Conservation (phyloP, 2,888 invertebrate species). For the Clivina fossor region DNA sequence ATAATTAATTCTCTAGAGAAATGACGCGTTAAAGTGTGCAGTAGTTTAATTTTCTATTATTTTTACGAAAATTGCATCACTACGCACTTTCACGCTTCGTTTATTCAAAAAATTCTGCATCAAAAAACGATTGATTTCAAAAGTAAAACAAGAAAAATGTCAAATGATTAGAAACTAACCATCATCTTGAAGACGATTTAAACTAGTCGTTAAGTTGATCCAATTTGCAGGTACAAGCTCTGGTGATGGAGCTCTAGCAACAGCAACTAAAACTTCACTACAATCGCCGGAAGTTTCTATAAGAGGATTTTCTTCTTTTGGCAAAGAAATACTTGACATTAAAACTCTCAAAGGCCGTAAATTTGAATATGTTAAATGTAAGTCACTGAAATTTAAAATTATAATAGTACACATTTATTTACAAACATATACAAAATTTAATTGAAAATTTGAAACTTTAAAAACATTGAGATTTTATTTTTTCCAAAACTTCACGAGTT, state of each 20-base stretch:
- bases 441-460: too few relatives aligned
- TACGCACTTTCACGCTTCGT: too few relatives aligned
- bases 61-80: too few relatives aligned
- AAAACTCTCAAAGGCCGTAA: slow-evolving; percentile 59
- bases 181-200: slow-evolving; percentile 52
- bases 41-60: too few relatives aligned
- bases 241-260: slow-evolving; percentile 53
- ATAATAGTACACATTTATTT: slow-evolving; percentile 17
- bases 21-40: too few relatives aligned
- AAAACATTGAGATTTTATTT: too few relatives aligned
- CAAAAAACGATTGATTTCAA: neutral
- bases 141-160: neutral
- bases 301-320: slow-evolving; percentile 55
- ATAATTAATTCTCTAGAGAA: too few relatives aligned
- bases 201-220: slow-evolving; percentile 48
- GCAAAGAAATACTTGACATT: slow-evolving; percentile 63
- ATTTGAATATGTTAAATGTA: slow-evolving; percentile 61
- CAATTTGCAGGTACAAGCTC: slow-evolving; percentile 55
- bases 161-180: slow-evolving; percentile 46
- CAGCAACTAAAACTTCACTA: slow-evolving; percentile 58
- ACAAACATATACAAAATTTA: too few relatives aligned
- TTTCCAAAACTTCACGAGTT: too few relatives aligned
- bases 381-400: slow-evolving; percentile 53
- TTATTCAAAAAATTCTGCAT: too few relatives aligned
- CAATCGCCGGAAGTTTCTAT: slow-evolving; percentile 53